Evolutionary conservation across 2,888 invertebrate genomes (phyloP).

Genomic region (Prenolepis imparis): DNA sequence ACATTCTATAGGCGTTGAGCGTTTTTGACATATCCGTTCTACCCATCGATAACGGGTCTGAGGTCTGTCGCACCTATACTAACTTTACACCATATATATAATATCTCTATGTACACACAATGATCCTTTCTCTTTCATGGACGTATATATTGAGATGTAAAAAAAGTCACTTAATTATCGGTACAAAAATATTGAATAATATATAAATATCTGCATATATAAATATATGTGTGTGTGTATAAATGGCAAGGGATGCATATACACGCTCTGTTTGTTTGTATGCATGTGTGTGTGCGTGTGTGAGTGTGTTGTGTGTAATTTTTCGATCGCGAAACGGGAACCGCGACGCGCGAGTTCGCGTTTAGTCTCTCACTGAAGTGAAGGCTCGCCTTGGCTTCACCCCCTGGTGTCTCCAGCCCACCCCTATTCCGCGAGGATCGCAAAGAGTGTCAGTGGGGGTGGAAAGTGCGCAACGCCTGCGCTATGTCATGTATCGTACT

Average conservation of each 20-base stretch:
- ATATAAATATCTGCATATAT: slow-evolving; percentile 50
- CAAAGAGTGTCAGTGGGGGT: background rate
- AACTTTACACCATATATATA: slow-evolving; percentile 67
- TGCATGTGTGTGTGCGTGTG: background rate
- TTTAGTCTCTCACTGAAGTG: slow-evolving; percentile 78
- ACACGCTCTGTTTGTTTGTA: slow-evolving; percentile 59
- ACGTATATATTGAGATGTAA: slow-evolving; percentile 36
- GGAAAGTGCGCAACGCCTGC: slow-evolving; percentile 36
- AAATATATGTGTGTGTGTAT: background rate
- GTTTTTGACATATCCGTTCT: slow-evolving; percentile 92
- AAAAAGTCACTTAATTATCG: slow-evolving; percentile 71
- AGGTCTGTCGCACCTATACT: slow-evolving; percentile 74
- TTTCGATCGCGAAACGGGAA: slow-evolving; percentile 61
- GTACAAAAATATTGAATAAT: slow-evolving; percentile 75
- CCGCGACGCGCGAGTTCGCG: slow-evolving; percentile 72
- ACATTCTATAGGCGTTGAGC: slow-evolving; percentile 96
- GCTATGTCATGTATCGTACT: background rate
- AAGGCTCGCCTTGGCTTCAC: slow-evolving; percentile 75
- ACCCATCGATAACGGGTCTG: slow-evolving; percentile 84
- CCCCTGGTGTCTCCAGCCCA: slow-evolving; percentile 59
- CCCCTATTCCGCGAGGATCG: slow-evolving; percentile 16
- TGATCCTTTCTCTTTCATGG: background rate
- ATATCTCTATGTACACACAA: slow-evolving; percentile 8
- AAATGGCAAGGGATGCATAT: slow-evolving; percentile 47
- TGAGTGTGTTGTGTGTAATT: slow-evolving; percentile 40